Evolutionary conservation across 2,113 vertebrate species (phyloP).

Genomic region (Tilapia sparmanii): DNA sequence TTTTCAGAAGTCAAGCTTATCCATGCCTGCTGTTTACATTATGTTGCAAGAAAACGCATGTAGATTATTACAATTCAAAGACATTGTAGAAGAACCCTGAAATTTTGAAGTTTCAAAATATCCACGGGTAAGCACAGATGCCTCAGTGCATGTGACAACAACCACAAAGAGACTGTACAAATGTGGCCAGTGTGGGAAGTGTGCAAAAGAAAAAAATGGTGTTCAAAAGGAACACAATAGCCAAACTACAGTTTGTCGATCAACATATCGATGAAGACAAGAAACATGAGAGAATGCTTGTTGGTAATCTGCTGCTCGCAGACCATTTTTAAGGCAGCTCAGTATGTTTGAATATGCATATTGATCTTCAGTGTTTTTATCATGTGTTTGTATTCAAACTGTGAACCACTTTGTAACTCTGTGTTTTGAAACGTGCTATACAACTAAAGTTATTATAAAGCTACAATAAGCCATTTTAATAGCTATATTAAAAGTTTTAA

Average conservation of each 20-base stretch:
- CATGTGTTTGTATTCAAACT: background rate
- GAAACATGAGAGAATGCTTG: background rate
- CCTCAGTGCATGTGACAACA: background rate
- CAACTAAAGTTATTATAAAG: background rate
- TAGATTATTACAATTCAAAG: background rate
- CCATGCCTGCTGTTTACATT: background rate
- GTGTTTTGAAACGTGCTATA: background rate
- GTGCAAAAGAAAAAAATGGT: background rate
- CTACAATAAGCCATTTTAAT: background rate
- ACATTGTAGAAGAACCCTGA: background rate
- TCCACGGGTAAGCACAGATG: background rate
- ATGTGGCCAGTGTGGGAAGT: background rate
- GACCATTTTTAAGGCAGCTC: fast-evolving
- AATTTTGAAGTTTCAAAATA: background rate
- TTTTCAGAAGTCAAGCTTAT: background rate
- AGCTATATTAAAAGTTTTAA: background rate
- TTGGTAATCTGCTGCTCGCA: background rate
- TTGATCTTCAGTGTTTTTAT: background rate
- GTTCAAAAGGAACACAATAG: background rate
- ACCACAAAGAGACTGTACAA: background rate
- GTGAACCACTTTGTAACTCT: background rate
- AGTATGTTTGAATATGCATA: background rate
- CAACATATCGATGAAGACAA: background rate
- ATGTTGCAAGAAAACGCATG: fast-evolving
- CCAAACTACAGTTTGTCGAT: background rate